Evolutionary conservation across 2,888 invertebrate species (phyloP), one percentile per base, ranked within the genome.

Genomic region (Melitaea athalia): DNA sequence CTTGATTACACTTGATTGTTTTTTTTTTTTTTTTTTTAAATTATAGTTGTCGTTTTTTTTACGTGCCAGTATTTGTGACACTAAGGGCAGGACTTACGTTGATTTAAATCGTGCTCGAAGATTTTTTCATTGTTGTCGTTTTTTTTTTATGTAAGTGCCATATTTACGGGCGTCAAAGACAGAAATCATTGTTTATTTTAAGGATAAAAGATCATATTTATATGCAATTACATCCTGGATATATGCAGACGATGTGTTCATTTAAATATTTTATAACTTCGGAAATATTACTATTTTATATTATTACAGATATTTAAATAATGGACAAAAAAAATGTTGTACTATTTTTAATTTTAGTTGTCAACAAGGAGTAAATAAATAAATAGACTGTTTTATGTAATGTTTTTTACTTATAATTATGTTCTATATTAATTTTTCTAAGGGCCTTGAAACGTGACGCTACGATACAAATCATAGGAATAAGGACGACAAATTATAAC

Each of bases 1-100:
- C 75, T 70, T 64, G 67, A 66, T 69, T 52, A 55, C 63, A 49
- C 52, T 59, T 11, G 47, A 67, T 57, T 47, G 57, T 66, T 66
- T 64, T 52, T 67, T 72, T n/a, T n/a, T n/a, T n/a, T n/a, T n/a
- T n/a, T n/a, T n/a, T n/a, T n/a, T n/a, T n/a, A n/a, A 57, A 43
- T 17, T 24, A 49, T 64, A 57, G 55, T 60, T 61, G 64, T 59
- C 24, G 24, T 24, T 24, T 52, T 38, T 33, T 67, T 66, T 5
- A 15, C 31, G 5, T 53, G 53, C 31, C 24, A 12, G 31, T 53
- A 12, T 24, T 11, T 53, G n/a, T 43, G n/a, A 49, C n/a, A 14
- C 5, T n/a, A 49, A n/a, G 47, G 3, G 5, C 14, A 49, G 52
- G 24, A 17, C 8, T 24, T 24, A n/a, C 24, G 24, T 24, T 24